Conservation (phyloP, 1,140 invertebrate genomes). For the Eupristina koningsbergeri region DNA sequence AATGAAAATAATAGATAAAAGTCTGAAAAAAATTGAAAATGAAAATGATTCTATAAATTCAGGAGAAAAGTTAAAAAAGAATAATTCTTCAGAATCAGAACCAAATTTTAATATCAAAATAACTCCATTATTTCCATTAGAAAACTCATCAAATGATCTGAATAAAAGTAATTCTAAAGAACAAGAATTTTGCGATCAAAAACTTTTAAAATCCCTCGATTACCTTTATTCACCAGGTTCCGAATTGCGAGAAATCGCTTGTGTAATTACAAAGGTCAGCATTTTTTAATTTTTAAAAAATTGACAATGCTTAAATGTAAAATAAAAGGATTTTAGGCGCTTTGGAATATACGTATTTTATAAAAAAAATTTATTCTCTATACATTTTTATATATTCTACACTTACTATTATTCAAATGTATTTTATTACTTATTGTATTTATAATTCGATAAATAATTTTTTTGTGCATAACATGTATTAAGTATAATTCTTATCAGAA, state of each 20-base stretch:
- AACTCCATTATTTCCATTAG: constrained; percentile 48
- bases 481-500: too few relatives aligned
- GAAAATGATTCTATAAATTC: constrained; percentile 49
- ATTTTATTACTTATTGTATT: too few relatives aligned
- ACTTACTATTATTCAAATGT: too few relatives aligned
- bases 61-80: constrained; percentile 45
- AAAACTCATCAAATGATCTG: constrained; percentile 32
- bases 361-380: too few relatives aligned
- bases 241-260: constrained; percentile 75
- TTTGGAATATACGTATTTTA: too few relatives aligned
- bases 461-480: too few relatives aligned
- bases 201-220: constrained; percentile 66
- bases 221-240: constrained; percentile 68
- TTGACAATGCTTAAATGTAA: too few relatives aligned
- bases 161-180: constrained; percentile 48
- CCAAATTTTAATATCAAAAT: constrained; percentile 57
- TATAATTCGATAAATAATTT: too few relatives aligned
- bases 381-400: too few relatives aligned
- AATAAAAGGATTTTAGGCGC: too few relatives aligned
- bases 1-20: constrained; percentile 46
- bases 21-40: constrained; percentile 47
- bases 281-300: neutral
- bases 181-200: constrained; percentile 53
- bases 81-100: constrained; percentile 48
- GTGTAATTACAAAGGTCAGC: constrained; percentile 72